A percentile compares a stretch with the other conserved stretches of the same genome.
Conservation (phyloP, 2,888 invertebrate species). For the Acanthococcus lagerstroemiae region DNA sequence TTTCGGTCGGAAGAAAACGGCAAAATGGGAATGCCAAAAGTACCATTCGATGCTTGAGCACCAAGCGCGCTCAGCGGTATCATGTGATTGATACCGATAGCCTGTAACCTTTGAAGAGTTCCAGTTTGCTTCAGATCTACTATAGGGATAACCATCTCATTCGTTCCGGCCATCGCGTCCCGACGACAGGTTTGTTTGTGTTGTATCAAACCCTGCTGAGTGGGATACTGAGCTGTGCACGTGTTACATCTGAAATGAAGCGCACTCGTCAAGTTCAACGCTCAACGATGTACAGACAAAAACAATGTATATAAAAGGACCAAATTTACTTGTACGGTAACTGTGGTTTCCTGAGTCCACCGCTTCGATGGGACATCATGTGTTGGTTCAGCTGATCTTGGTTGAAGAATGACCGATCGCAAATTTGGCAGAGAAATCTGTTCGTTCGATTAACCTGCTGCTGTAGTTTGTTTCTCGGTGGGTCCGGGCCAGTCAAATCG, state of each 20-base stretch:
- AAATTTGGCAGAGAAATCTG: constrained; percentile 41
- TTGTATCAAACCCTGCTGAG: constrained; percentile 48
- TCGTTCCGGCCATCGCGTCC: constrained; percentile 42
- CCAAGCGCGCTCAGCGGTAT: constrained; percentile 60
- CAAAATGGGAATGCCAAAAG: constrained; percentile 61
- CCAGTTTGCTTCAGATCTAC: constrained; percentile 61
- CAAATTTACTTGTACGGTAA: constrained; percentile 41
- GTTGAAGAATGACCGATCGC: constrained; percentile 45
- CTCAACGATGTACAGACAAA: constrained; percentile 33
- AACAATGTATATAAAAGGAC: neutral
- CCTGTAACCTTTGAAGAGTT: constrained; percentile 52
- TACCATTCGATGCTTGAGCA: constrained; percentile 45
- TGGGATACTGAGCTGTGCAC: constrained; percentile 63
- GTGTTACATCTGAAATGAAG: constrained; percentile 50
- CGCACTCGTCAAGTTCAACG: constrained; percentile 4
- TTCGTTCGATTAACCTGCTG: constrained; percentile 33
- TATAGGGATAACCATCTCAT: constrained; percentile 61
- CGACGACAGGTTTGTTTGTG: constrained; percentile 57
- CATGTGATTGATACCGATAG: constrained; percentile 61
- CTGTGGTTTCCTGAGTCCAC: constrained; percentile 44
- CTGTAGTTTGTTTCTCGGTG: constrained; percentile 16
- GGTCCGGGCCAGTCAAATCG: constrained; percentile 40
- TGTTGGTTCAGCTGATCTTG: constrained; percentile 46
- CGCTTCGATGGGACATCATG: constrained; percentile 44
- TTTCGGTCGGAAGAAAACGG: constrained; percentile 55